Conservation (phyloP, 1,140 invertebrate genomes). For the Chrysomallon squamiferum region DNA sequence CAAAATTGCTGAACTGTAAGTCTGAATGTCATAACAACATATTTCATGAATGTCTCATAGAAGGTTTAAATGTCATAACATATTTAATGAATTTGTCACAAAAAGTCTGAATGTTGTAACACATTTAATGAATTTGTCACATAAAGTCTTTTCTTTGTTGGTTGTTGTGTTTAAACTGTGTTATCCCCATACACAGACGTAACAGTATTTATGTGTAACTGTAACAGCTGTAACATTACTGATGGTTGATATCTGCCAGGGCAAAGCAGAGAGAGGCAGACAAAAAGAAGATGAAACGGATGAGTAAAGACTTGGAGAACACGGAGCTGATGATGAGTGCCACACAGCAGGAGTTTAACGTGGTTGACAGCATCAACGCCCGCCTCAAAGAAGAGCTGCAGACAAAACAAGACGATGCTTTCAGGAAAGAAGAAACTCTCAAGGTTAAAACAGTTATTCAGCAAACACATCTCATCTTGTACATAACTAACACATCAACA, state of each 20-base stretch:
- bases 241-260: conserved; percentile 27
- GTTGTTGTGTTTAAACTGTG: too few relatives aligned
- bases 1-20: conserved; percentile 53
- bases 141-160: too few relatives aligned
- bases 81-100: too few relatives aligned
- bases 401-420: conserved; percentile 48
- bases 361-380: conserved; percentile 33
- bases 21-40: too few relatives aligned
- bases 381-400: conserved; percentile 45
- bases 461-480: too few relatives aligned
- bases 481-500: too few relatives aligned
- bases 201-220: neutral
- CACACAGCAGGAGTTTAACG: conserved; percentile 49
- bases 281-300: conserved; percentile 54
- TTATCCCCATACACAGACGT: neutral
- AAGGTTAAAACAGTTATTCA: conserved; percentile 53
- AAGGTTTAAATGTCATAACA: too few relatives aligned
- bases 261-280: conserved; percentile 49
- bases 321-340: conserved; percentile 38
- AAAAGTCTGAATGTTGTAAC: too few relatives aligned
- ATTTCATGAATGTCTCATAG: too few relatives aligned
- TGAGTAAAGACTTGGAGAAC: conserved; percentile 45
- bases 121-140: too few relatives aligned
- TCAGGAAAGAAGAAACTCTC: conserved; percentile 49
- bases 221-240: neutral